Base-by-base conservation (phyloP, 2,797 vertebrate genomes). In the Myotis findleyi region DNA sequence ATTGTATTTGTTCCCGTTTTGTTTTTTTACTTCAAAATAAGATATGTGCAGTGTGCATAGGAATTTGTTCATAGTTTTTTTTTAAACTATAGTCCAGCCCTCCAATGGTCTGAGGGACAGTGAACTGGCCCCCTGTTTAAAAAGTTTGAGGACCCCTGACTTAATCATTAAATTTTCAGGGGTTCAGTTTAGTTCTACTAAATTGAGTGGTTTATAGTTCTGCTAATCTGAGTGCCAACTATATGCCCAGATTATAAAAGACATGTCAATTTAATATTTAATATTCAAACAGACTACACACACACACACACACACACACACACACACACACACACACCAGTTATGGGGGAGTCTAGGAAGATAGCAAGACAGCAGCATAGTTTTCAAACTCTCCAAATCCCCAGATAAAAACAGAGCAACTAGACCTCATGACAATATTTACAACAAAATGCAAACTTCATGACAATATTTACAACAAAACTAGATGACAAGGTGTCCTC, bases 211-310 rank as follows among this genome's bases (percentile, higher is more conserved):
- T 62, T 77, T 62, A 76, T 62, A 76, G 36, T 86, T 85, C 66
- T 77, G 73, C 36, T 68, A 85, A 77, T 25, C 23, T 71, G 38
- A 79, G 11, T n/a, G 47, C 38, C 33, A 83, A 21, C 14, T 83
- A 41, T 41, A n/a, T 41, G 16, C 62, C 17, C 59, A 71, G n/a
- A 76, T 57, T 25, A n/a, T 75, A 10, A 49, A 68, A 59, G 38
- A 81, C 76, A n/a, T 69, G 81, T n/a, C 69, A 16, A 49, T 76
- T 69, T 62, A 77, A 49, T 33, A 83, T 89, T 69, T 76, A 94
- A 83, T n/a, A 69, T 49, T 71, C 87, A 89, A n/a, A 68, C 16
- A 76, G 49, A 66, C 33, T 14, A 6, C 12, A 72, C 3, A 75
- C n/a, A 75, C 55, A 81, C 12, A 51, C 18, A 49, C 47, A 47